A percentile compares a stretch with the other conserved stretches of the same genome.
phyloP scores from a whole-genome alignment of 2,113 vertebrate species.

The Eolophus roseicapilla region DNA sequence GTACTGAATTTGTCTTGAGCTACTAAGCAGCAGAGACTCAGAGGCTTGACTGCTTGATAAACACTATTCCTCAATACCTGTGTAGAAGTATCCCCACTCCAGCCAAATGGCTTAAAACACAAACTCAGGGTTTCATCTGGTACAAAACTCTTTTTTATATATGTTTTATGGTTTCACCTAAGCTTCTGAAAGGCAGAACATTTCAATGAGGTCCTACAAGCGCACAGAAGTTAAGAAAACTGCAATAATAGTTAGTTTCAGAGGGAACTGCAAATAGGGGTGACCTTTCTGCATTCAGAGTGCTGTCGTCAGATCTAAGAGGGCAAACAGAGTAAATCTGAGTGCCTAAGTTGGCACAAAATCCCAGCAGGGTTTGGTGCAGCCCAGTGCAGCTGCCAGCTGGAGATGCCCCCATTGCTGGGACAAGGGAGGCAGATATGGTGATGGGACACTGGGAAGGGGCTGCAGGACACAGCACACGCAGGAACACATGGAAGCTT shows the following conservation, averaged over 20 bases:
- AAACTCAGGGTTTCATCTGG: background rate
- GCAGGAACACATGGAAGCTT: rapidly evolving
- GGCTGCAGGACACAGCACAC: background rate
- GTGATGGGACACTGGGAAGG: background rate
- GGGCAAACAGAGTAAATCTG: background rate
- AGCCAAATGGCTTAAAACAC: background rate
- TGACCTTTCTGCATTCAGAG: background rate
- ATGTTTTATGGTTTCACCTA: background rate
- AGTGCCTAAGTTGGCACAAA: background rate
- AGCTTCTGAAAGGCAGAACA: background rate
- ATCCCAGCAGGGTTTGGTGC: background rate
- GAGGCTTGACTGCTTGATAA: background rate
- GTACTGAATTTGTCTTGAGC: background rate
- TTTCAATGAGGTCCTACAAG: background rate
- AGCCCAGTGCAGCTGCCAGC: background rate
- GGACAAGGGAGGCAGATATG: background rate
- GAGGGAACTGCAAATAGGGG: background rate
- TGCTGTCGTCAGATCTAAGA: background rate
- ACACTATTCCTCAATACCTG: background rate
- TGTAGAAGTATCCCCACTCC: background rate
- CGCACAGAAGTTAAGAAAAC: background rate
- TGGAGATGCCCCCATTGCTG: background rate
- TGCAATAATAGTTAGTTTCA: slow-evolving; percentile 29
- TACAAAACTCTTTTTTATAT: background rate
- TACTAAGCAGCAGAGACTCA: background rate